Percentiles rank a stretch among this genome's conserved stretches.
phyloP scores from a whole-genome alignment of 1,140 invertebrate species.

The Thaumatotibia leucotreta region DNA sequence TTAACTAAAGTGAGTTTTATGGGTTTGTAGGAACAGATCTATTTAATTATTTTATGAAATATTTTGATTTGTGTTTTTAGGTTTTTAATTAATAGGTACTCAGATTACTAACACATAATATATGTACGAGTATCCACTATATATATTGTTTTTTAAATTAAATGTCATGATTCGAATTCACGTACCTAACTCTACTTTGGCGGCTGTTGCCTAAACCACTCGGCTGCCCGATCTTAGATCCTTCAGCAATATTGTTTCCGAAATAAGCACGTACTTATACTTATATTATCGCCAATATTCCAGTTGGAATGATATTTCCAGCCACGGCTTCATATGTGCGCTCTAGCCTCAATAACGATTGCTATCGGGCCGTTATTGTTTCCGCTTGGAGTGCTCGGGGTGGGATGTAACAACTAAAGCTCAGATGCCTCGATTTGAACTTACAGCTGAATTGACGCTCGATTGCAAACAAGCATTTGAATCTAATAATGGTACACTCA shows the following conservation, averaged over 20 bases:
- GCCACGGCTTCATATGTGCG: neutral
- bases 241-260: neutral
- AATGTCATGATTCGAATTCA: too few relatives aligned
- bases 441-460: neutral
- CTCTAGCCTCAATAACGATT: constrained; percentile 5
- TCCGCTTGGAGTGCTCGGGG: neutral
- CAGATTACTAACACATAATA: too few relatives aligned
- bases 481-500: neutral
- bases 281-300: neutral
- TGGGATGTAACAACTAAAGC: neutral
- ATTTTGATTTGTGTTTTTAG: too few relatives aligned
- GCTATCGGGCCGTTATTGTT: neutral
- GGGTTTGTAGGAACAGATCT: too few relatives aligned
- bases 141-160: too few relatives aligned
- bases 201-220: too few relatives aligned
- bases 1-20: too few relatives aligned
- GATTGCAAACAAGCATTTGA: neutral
- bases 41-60: too few relatives aligned
- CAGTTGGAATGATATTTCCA: neutral
- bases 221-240: too few relatives aligned
- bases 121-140: too few relatives aligned
- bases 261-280: neutral
- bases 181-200: too few relatives aligned
- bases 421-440: neutral
- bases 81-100: too few relatives aligned